Evolutionary conservation across 64 coral and sea anemone genomes (phyloP).

Genomic region (Dendrophyllia cribrosa): DNA sequence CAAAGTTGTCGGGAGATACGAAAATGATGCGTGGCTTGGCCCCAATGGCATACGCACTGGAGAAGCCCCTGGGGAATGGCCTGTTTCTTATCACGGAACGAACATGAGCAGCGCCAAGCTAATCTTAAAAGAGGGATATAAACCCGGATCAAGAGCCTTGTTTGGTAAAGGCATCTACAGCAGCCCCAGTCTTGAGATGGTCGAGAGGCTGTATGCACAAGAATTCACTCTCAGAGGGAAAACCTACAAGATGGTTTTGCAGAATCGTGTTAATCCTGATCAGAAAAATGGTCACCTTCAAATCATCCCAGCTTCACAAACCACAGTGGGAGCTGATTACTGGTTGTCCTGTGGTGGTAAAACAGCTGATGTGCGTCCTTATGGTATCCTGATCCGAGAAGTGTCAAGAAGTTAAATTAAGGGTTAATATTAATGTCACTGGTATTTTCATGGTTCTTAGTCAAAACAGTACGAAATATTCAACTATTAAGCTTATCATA

Average conservation of each 20-base stretch:
- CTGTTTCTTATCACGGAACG: slow-evolving; percentile 75
- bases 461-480: too few relatives aligned
- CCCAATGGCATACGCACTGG: slow-evolving; percentile 49
- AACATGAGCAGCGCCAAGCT: not conserved
- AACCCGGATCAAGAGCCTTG: not conserved
- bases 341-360: slow-evolving; percentile 67
- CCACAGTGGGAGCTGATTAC: slow-evolving; percentile 64
- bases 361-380: slow-evolving; percentile 58
- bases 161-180: slow-evolving; percentile 65
- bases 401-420: too few relatives aligned
- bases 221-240: slow-evolving; percentile 54
- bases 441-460: too few relatives aligned
- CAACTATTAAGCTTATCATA: too few relatives aligned
- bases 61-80: slow-evolving; percentile 53
- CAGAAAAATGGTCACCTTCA: slow-evolving; percentile 1
- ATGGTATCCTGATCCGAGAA: slow-evolving; percentile 60
- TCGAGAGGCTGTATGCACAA: slow-evolving; percentile 47
- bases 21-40: slow-evolving; percentile 55
- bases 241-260: slow-evolving; percentile 69
- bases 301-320: slow-evolving; percentile 61
- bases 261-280: slow-evolving; percentile 79
- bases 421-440: too few relatives aligned
- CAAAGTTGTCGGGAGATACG: slow-evolving; percentile 61
- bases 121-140: slow-evolving; percentile 45
- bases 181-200: slow-evolving; percentile 71